Conservation (phyloP, 2,797 vertebrate genomes). For the Myiothlypis chrysogaster region DNA sequence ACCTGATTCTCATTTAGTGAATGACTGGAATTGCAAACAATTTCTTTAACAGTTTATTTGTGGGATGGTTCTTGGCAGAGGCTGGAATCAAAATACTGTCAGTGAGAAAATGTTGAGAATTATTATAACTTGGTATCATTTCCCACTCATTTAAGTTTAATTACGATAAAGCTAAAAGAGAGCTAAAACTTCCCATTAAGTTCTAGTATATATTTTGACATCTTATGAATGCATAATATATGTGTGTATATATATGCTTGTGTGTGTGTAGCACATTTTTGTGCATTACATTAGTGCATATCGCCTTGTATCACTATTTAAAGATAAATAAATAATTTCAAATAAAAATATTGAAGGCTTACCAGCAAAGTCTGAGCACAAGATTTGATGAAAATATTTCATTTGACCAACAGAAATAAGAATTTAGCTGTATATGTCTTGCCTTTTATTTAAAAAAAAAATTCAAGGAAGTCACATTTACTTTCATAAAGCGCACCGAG, state of each 20-base stretch:
- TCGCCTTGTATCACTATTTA: not conserved
- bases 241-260: rapidly evolving
- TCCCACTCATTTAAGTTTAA: not conserved
- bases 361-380: not conserved
- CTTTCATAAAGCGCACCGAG: not conserved
- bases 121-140: not conserved
- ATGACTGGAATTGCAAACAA: not conserved
- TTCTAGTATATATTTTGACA: not conserved
- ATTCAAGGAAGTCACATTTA: not conserved
- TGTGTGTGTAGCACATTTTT: not conserved
- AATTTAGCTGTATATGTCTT: not conserved
- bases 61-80: not conserved
- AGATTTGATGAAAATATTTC: not conserved
- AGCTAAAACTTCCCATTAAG: rapidly evolving
- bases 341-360: not conserved
- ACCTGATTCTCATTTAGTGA: not conserved
- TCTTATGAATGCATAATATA: not conserved
- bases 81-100: not conserved
- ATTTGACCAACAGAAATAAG: not conserved
- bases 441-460: not conserved
- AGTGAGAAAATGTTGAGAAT: not conserved
- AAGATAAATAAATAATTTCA: not conserved
- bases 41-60: not conserved
- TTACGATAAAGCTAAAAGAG: not conserved
- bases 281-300: not conserved